Evolutionary conservation across 1,140 invertebrate species (phyloP).

Genomic region (Periplaneta americana): DNA sequence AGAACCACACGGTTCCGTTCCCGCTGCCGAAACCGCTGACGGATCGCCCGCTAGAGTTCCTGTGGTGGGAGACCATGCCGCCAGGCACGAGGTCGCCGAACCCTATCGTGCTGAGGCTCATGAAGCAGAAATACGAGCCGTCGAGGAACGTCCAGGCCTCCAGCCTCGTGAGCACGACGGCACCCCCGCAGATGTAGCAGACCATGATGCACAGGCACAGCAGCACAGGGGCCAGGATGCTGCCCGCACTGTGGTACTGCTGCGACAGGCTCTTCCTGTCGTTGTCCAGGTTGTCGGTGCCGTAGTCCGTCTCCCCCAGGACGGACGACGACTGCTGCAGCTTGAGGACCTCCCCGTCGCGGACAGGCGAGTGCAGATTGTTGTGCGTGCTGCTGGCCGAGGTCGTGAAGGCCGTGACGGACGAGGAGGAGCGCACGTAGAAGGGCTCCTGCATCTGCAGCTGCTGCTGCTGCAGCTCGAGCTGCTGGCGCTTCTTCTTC

Average conservation of each 20-base stretch:
- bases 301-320: slow-evolving; percentile 19
- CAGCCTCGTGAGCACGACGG: slow-evolving; percentile 77
- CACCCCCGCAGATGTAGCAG: slow-evolving; percentile 80
- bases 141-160: slow-evolving; percentile 83
- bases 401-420: slow-evolving; percentile 44
- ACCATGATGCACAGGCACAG: slow-evolving; percentile 74
- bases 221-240: slow-evolving; percentile 68
- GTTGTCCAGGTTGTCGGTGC: slow-evolving; percentile 11
- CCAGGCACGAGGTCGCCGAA: slow-evolving; percentile 87
- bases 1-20: slow-evolving; percentile 74
- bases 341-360: slow-evolving; percentile 49
- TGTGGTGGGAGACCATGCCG: slow-evolving; percentile 41
- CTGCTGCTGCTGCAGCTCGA: slow-evolving; percentile 55
- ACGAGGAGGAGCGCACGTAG: slow-evolving; percentile 50
- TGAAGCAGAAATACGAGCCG: slow-evolving; percentile 92
- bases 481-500: slow-evolving; percentile 67
- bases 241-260: slow-evolving; percentile 35
- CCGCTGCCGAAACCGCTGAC: slow-evolving; percentile 14
- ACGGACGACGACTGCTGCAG: slow-evolving; percentile 40
- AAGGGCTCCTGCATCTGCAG: slow-evolving; percentile 59
- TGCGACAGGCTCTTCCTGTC: slow-evolving; percentile 11
- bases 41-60: slow-evolving; percentile 22
- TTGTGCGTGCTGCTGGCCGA: slow-evolving; percentile 42
- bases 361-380: slow-evolving; percentile 49
- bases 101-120: slow-evolving; percentile 87